Percentiles rank a stretch among this genome's conserved stretches.
Conservation (phyloP, 2,113 vertebrate species). For the Gnathonemus longibarbis region DNA sequence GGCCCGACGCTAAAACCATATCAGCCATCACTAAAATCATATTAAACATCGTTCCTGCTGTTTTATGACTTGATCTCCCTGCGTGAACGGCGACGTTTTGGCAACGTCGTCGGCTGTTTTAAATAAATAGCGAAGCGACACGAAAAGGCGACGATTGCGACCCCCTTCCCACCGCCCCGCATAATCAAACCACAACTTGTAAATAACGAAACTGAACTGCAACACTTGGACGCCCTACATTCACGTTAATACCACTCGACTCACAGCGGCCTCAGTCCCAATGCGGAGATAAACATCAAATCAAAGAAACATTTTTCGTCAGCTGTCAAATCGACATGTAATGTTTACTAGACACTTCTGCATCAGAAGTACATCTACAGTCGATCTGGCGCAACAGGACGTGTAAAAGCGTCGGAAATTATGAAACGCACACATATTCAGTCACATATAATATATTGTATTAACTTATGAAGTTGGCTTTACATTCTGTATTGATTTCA, state of each 20-base stretch:
- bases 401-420: neutral
- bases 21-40: neutral
- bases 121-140: neutral
- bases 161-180: neutral
- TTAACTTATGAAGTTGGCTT: neutral
- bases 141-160: neutral
- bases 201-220: neutral
- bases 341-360: neutral
- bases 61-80: neutral
- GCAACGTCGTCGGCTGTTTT: neutral
- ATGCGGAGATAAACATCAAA: neutral
- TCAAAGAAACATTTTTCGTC: neutral
- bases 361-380: neutral
- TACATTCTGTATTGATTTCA: neutral
- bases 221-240: neutral
- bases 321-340: neutral
- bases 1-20: neutral
- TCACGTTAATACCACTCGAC: neutral
- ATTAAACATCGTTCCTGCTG: neutral
- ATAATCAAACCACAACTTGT: slow-evolving; percentile 1
- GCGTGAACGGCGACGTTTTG: neutral
- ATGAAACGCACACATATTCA: neutral
- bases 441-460: neutral
- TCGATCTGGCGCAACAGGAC: neutral
- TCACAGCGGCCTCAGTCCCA: neutral